Percentiles rank a stretch among this genome's conserved stretches.
phyloP scores from a whole-genome alignment of 2,888 invertebrate genomes.

The Aspidiotus destructor region DNA sequence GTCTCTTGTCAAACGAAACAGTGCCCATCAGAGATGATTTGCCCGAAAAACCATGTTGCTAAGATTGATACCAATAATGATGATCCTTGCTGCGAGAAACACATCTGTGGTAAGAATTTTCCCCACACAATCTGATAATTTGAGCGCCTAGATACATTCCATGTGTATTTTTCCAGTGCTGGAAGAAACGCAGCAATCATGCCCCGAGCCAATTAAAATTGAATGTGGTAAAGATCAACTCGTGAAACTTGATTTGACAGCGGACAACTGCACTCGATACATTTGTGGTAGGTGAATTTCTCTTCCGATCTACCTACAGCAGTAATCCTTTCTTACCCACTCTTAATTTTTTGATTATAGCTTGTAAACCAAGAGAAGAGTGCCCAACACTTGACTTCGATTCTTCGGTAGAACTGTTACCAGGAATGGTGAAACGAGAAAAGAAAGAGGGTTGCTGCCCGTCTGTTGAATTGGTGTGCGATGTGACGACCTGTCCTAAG shows the following conservation, averaged over 20 bases:
- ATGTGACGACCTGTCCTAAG: constrained; percentile 46
- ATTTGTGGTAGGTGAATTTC: constrained; percentile 53
- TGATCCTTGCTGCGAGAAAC: constrained; percentile 60
- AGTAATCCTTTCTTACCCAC: neutral
- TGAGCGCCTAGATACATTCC: no score
- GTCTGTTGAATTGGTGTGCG: constrained; percentile 51
- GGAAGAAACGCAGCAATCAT: constrained; percentile 46
- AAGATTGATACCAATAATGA: constrained; percentile 49
- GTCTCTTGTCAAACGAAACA: constrained; percentile 55
- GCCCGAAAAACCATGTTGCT: constrained; percentile 50
- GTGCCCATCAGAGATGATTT: constrained; percentile 50
- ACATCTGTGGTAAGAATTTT: constrained; percentile 51
- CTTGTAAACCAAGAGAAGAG: constrained; percentile 62
- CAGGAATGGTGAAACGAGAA: constrained; percentile 53
- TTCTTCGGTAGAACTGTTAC: constrained; percentile 47
- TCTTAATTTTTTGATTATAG: constrained; percentile 42
- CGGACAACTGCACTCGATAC: constrained; percentile 61
- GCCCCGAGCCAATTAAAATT: constrained; percentile 58
- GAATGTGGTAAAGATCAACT: constrained; percentile 62
- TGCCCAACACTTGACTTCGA: constrained; percentile 49
- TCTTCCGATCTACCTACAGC: constrained; percentile 1
- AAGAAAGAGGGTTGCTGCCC: constrained; percentile 65
- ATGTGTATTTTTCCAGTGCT: constrained; percentile 42
- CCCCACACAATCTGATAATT: neutral
- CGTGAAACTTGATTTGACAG: constrained; percentile 54